Conservation (phyloP, 2,888 invertebrate genomes). For the Petrolisthes manimaculis region DNA sequence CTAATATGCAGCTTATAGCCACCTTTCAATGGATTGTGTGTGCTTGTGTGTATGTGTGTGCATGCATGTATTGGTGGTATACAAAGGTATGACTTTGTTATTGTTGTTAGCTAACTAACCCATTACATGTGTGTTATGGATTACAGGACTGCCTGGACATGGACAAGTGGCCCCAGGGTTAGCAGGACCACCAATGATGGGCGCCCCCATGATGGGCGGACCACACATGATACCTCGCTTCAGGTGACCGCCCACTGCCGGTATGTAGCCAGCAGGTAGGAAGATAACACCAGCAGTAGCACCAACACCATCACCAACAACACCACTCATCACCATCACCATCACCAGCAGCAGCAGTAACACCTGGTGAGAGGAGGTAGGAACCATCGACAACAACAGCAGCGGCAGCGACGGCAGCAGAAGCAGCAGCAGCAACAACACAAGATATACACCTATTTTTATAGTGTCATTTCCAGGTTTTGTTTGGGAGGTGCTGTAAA, state of each 20-base stretch:
- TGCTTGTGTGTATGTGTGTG: background rate
- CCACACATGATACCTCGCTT: slow-evolving; percentile 65
- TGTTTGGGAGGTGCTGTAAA: too few species aligned
- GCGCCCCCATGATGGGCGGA: slow-evolving; percentile 62
- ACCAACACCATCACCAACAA: background rate
- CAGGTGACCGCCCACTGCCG: slow-evolving; percentile 62
- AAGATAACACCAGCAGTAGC: slow-evolving; percentile 38
- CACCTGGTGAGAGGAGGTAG: slow-evolving; percentile 54
- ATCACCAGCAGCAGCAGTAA: slow-evolving; percentile 18
- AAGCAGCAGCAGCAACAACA: background rate
- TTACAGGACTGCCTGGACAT: slow-evolving; percentile 57
- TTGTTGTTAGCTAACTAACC: background rate
- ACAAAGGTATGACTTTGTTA: background rate
- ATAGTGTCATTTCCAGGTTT: too few species aligned
- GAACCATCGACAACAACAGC: slow-evolving; percentile 2
- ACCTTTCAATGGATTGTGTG: too few species aligned
- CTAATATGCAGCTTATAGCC: too few species aligned
- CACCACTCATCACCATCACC: too few species aligned
- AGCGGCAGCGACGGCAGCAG: background rate
- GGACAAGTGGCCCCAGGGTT: slow-evolving; percentile 56
- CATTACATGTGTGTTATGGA: background rate
- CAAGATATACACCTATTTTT: too few species aligned
- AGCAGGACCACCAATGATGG: slow-evolving; percentile 62
- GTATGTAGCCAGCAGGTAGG: slow-evolving; percentile 64
- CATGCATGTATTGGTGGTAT: background rate